Base-by-base conservation (phyloP, 2,797 vertebrate genomes). In the Xerus rutilus region DNA sequence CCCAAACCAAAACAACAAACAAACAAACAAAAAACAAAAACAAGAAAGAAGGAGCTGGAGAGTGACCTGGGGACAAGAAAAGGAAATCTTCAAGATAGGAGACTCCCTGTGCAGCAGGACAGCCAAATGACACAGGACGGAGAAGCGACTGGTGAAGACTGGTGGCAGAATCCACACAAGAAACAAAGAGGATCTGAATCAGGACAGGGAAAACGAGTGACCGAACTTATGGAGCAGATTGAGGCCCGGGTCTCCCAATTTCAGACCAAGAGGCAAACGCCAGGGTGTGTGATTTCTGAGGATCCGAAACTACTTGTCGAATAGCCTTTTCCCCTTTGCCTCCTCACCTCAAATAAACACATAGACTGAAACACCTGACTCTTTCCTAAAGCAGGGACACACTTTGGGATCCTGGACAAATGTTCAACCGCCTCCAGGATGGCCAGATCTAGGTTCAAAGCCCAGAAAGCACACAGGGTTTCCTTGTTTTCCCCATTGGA, bases 341-440 rank as follows among this genome's bases (percentile, higher is more conserved):
- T 5, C 25, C 43, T 78, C 49, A 30, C 28, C 86, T 45, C 72
- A 90, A 20, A 90, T 47, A 81, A 92, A 83, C 83, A 95, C 54
- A 21, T 6, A 17, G 8, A 65, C 18, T 1, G 15, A 85, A 91
- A 59, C 49, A 39, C 57, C 65, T 39, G 57, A 59, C 57, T 6
- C 43, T 64, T 92, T 35, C 72, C 17, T 43, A 95, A 96, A 92
- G 57, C 52, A 76, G 10, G 78, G 78, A 73, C 65, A 23, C 52
- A 85, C 83, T 18, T 5, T 47, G 69, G 72, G 77, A 35, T 21
- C n/a, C 39, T 88, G 89, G 69, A 79, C 87, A 89, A 85, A 94
- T 32, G 45, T 18, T 64, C 85, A 35, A 3, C 30, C 45, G 32
- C 72, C 47, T 10, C 25, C 39, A 52, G 39, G 76, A 69, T 45